These are phyloP conservation scores for Mesorhabditis belari DNA, from an alignment of 2,888 invertebrate genomes.

Conservation along the genomic window DNA sequence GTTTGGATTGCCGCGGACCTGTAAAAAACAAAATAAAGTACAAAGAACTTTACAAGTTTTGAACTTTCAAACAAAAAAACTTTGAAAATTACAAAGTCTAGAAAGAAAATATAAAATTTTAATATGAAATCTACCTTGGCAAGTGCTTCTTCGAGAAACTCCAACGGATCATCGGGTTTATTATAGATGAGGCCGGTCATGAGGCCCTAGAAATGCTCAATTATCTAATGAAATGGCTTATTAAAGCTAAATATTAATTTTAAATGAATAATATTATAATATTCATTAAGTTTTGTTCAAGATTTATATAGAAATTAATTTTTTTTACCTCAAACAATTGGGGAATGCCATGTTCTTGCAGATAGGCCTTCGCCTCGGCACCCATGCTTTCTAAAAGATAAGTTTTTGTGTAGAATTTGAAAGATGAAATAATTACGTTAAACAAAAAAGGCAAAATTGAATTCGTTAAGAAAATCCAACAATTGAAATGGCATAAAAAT, in stretches of 20 bases:
- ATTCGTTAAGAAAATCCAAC: too few species aligned
- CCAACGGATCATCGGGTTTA: slow-evolving; percentile 56
- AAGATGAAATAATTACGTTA: too few species aligned
- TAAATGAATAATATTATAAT: not conserved
- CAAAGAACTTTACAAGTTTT: not conserved
- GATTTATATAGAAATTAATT: not conserved
- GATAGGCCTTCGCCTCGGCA: slow-evolving; percentile 56
- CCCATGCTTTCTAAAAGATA: too few species aligned
- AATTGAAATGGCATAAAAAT: too few species aligned
- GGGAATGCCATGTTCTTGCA: slow-evolving; percentile 56
- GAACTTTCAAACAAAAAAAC: not conserved
- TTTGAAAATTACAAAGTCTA: too few species aligned
- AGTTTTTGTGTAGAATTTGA: too few species aligned
- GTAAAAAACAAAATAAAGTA: not conserved
- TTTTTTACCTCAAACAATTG: slow-evolving; percentile 57
- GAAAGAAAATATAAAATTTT: too few species aligned
- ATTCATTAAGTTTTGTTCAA: too few species aligned
- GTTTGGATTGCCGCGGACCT: slow-evolving; percentile 14
- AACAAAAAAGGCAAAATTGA: too few species aligned
- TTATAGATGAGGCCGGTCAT: slow-evolving; percentile 60
- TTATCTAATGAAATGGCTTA: not conserved
- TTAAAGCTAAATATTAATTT: not conserved
- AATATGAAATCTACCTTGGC: too few species aligned
- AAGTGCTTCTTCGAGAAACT: slow-evolving; percentile 42
- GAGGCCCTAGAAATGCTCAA: slow-evolving; percentile 53